Percentiles rank a stretch among this genome's conserved stretches.
Conservation (phyloP, 2,888 invertebrate species). For the Calliphora vomitoria region DNA sequence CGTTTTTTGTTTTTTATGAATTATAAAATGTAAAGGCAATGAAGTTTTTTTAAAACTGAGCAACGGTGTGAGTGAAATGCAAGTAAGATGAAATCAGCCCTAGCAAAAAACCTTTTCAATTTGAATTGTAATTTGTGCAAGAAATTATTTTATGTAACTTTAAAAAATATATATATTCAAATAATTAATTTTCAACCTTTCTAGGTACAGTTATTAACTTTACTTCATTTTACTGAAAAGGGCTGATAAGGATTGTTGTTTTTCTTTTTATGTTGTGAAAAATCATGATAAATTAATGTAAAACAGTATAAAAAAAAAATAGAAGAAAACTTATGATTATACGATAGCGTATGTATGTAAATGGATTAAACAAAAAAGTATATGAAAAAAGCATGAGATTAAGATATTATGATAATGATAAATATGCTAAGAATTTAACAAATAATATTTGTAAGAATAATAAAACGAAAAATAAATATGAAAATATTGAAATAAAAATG, state of each 20-base stretch:
- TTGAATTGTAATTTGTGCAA: no score
- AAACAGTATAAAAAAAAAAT: background rate
- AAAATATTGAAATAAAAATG: slow-evolving; percentile 27
- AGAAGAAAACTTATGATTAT: background rate
- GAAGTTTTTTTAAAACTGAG: background rate
- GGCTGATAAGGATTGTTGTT: background rate
- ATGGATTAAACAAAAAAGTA: background rate
- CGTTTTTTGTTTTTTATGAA: background rate
- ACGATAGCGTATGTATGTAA: no score
- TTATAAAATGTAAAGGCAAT: background rate
- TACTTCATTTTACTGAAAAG: background rate
- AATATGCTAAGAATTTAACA: slow-evolving; percentile 42
- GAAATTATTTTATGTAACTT: no score
- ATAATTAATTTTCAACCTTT: no score
- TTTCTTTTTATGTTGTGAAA: background rate
- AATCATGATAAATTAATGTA: background rate
- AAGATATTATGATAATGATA: slow-evolving; percentile 17
- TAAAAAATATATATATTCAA: no score
- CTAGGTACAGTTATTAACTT: no score
- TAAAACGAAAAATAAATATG: slow-evolving; percentile 6
- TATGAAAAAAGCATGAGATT: background rate
- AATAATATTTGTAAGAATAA: slow-evolving; percentile 44
- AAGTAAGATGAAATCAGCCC: background rate
- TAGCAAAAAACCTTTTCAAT: no score
- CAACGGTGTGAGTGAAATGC: background rate